Evolutionary conservation across 1,140 invertebrate species (phyloP).

Genomic region (Temnothorax curvispinosus): DNA sequence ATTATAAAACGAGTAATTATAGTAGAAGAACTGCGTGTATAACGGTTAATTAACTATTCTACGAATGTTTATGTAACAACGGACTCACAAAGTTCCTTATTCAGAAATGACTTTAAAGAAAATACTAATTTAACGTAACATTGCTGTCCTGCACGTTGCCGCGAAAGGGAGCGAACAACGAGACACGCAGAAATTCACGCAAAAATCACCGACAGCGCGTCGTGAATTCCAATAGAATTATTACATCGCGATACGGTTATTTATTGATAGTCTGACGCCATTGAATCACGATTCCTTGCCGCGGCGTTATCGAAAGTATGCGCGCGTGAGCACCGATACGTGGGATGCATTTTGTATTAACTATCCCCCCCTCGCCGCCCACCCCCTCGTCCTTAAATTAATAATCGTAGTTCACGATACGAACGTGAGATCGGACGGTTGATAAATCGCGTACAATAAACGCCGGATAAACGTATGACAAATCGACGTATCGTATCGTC

Average conservation of each 20-base stretch:
- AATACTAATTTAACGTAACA: neutral
- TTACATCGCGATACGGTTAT: conserved; percentile 21
- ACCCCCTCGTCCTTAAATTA: conserved; percentile 32
- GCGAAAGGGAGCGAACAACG: neutral
- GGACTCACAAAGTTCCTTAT: neutral
- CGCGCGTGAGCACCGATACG: neutral
- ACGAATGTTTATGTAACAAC: conserved; percentile 7
- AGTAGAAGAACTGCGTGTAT: neutral
- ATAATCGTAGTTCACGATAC: conserved; percentile 27
- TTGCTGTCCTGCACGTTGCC: neutral
- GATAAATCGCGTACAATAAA: conserved; percentile 51
- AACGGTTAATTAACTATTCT: conserved; percentile 24
- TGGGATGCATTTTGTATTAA: conserved; percentile 36
- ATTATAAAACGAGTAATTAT: neutral
- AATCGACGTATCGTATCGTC: conserved; percentile 58
- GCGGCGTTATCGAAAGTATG: conserved; percentile 25
- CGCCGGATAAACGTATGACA: conserved; percentile 57
- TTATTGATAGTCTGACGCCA: conserved; percentile 19
- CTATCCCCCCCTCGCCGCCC: neutral
- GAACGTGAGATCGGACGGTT: conserved; percentile 26
- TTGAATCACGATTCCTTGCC: conserved; percentile 35
- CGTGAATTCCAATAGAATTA: conserved; percentile 7
- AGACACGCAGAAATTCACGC: neutral
- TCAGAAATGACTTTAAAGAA: conserved; percentile 10
- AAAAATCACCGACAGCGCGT: neutral